Evolutionary conservation across 2,113 vertebrate genomes (phyloP), one percentile per base, ranked within the genome.

Genomic region (Megaceryle torquata): DNA sequence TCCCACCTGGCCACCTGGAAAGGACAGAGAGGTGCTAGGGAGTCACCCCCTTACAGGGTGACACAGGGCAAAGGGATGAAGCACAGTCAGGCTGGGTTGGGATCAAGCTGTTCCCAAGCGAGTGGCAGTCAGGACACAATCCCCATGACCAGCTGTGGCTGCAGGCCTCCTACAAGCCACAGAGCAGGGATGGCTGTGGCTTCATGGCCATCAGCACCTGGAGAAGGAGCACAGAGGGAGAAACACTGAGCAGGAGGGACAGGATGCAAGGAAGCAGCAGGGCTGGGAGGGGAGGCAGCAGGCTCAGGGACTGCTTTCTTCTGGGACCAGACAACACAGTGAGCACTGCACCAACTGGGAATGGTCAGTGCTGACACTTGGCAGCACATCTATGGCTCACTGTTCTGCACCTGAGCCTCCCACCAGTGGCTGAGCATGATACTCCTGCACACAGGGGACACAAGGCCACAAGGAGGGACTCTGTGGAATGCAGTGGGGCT

Each of bases 221-320:
- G 11, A 50, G 13, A 56, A 18, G 56, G 11, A 25, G 10, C 15
- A 51, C 3, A 0, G 18, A 1, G 0, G 43, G 57, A 68, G 21
- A 76, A 19, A 19, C 3, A 1, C 11, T 18, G 29, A 25, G 25
- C 29, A 35, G 29, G 59, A 88, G 33, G 14, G 9, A 11, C 43
- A 69, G 37, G 59, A 14, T 59, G 9, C 1, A 1, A 17, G 13
- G 43, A 86, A 78, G 60, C 15, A 50, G 24, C 20, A 39, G 0
- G 3, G 4, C 26, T 63, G 26, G 46, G 7, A 67, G 53, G 10
- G 6, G 17, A 33, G 69, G n/a, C 16, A 70, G 28, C 63, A 59
- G 39, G 20, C 15, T 86, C 18, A 54, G 46, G n/a, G 39, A 15
- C 71, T 60, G 28, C 35, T 88, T 88, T 88, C 43, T 82, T 7